Percentiles rank a stretch among this genome's conserved stretches.
Evolutionary conservation across 2,888 invertebrate genomes (phyloP).

Genomic region (Leptothorax acervorum): DNA sequence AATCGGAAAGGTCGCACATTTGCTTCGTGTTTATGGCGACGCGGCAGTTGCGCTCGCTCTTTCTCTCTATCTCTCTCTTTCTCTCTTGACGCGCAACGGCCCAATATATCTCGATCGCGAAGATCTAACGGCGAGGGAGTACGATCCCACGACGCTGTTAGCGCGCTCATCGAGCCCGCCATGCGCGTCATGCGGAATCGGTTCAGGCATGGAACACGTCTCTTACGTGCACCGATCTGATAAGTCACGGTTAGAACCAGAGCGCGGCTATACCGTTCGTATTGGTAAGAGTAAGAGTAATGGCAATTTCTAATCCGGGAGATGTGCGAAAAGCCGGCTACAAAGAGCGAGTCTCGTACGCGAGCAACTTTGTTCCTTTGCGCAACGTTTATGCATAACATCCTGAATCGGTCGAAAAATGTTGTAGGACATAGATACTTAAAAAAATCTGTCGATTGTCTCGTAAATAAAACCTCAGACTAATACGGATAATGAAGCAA

Average conservation of each 20-base stretch:
- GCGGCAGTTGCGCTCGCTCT: not conserved
- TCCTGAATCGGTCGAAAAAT: not conserved
- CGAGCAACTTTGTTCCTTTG: not conserved
- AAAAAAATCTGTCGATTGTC: not conserved
- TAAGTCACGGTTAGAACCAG: slow-evolving; percentile 65
- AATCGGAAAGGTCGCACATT: slow-evolving; percentile 45
- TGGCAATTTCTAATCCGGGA: slow-evolving; percentile 55
- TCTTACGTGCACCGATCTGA: slow-evolving; percentile 68
- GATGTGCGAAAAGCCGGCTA: slow-evolving; percentile 28
- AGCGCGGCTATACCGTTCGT: slow-evolving; percentile 59
- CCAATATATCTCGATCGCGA: slow-evolving; percentile 63
- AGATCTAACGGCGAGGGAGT: slow-evolving; percentile 61
- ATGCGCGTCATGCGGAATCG: slow-evolving; percentile 76
- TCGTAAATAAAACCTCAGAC: not conserved
- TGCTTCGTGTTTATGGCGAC: slow-evolving; percentile 15
- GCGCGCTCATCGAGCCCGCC: slow-evolving; percentile 70
- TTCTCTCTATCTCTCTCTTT: not conserved
- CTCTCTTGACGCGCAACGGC: slow-evolving; percentile 21
- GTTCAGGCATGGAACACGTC: slow-evolving; percentile 49
- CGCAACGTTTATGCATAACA: not conserved
- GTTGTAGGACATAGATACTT: not conserved
- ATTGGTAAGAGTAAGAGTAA: slow-evolving; percentile 51
- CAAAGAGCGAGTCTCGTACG: slow-evolving; percentile 11
- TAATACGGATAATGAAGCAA: not conserved
- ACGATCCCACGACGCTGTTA: slow-evolving; percentile 73